Conservation (phyloP, 2,888 invertebrate species). For the Tenthredo scrophulariae region DNA sequence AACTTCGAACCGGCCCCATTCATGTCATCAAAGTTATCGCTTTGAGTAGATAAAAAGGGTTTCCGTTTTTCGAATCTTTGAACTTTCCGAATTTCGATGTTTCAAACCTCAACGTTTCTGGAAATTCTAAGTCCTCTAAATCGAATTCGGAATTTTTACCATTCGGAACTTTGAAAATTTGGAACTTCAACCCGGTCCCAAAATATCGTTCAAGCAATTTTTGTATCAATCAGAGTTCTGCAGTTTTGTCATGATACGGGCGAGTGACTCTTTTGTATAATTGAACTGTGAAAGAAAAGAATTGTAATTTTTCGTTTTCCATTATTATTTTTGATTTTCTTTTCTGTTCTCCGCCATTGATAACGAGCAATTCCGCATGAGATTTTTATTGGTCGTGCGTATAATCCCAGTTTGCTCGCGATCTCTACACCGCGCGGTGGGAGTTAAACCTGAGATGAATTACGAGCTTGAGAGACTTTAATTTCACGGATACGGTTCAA, state of each 20-base stretch:
- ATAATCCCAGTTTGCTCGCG: conserved; percentile 29
- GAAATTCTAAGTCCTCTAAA: too few species aligned
- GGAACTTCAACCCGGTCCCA: too few species aligned
- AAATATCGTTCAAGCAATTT: not conserved
- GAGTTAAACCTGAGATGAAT: conserved; percentile 50
- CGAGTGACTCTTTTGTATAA: not conserved
- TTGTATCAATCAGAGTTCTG: not conserved
- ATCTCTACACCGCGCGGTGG: conserved; percentile 16
- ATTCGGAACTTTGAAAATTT: too few species aligned
- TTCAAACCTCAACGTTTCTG: too few species aligned
- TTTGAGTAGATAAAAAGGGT: too few species aligned
- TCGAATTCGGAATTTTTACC: too few species aligned
- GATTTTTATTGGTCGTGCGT: conserved; percentile 40
- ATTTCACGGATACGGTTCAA: conserved; percentile 50
- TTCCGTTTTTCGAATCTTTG: too few species aligned
- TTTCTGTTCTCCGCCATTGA: not conserved
- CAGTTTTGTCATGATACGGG: not conserved
- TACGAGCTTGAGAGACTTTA: conserved; percentile 47
- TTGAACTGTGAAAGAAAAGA: not conserved
- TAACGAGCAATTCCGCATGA: conserved; percentile 22
- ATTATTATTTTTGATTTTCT: not conserved
- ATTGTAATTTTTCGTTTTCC: not conserved
- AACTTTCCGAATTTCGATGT: too few species aligned
- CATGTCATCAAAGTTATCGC: too few species aligned
- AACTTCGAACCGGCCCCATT: too few species aligned